Evolutionary conservation across 2,888 invertebrate species (phyloP).

Genomic region (Drosophila rellima): DNA sequence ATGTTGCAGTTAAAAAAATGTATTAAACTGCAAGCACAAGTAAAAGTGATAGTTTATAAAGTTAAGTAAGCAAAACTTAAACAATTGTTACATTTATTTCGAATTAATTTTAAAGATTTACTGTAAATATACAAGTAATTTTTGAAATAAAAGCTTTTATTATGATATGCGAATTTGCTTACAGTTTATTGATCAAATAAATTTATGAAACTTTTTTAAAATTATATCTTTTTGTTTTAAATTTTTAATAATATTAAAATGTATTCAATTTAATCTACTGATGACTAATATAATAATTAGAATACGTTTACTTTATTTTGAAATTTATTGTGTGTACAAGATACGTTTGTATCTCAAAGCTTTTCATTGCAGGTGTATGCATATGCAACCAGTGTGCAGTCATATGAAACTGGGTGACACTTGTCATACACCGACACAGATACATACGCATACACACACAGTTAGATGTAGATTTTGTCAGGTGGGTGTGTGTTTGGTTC

Average conservation of each 20-base stretch:
- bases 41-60: background rate
- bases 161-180: too few relatives aligned
- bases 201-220: too few relatives aligned
- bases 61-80: background rate
- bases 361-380: background rate
- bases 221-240: too few relatives aligned
- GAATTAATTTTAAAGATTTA: background rate
- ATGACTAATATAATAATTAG: too few relatives aligned
- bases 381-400: slow-evolving; percentile 53
- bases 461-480: slow-evolving; percentile 9
- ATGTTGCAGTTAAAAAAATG: background rate
- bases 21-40: background rate
- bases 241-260: too few relatives aligned
- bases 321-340: background rate
- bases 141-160: too few relatives aligned
- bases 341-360: background rate
- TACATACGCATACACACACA: slow-evolving; percentile 17
- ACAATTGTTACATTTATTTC: background rate
- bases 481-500: slow-evolving; percentile 62
- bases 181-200: too few relatives aligned
- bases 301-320: too few relatives aligned
- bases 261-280: too few relatives aligned
- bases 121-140: too few relatives aligned
- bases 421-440: slow-evolving; percentile 57
- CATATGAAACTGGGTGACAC: slow-evolving; percentile 62